These are phyloP conservation scores for Caracal caracal DNA, from an alignment of 2,113 vertebrate species.

Conservation along the genomic window DNA sequence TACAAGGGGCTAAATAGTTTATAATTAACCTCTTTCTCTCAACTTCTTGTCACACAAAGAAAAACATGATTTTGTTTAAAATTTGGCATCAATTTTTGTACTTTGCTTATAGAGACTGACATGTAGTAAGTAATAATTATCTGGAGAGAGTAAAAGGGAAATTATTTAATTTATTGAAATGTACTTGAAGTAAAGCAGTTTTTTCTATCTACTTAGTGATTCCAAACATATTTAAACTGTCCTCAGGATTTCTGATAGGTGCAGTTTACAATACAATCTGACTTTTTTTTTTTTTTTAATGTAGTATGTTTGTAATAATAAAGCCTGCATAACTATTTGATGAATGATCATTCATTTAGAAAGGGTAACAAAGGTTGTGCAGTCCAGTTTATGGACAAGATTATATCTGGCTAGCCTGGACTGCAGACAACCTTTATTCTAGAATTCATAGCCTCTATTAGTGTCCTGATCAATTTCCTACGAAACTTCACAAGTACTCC, in stretches of 20 bases:
- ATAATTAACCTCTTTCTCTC: neutral
- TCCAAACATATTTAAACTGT: conserved; percentile 17
- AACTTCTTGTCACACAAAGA: neutral
- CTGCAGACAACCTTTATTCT: neutral
- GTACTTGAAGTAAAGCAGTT: neutral
- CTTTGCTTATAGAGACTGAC: neutral
- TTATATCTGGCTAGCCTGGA: neutral
- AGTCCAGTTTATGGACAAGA: neutral
- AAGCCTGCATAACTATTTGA: neutral
- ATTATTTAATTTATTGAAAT: conserved; percentile 20
- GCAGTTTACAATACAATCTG: neutral
- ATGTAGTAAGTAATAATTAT: neutral
- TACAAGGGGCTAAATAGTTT: neutral
- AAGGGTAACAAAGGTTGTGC: neutral
- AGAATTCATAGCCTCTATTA: neutral
- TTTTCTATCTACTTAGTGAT: neutral
- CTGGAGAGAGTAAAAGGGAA: neutral
- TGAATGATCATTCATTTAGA: neutral
- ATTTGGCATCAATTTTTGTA: neutral
- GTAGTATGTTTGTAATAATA: neutral
- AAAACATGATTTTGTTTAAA: conserved; percentile 22
- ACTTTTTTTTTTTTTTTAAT: neutral
- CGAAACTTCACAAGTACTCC: neutral
- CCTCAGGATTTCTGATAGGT: neutral
- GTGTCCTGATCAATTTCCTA: neutral